Percentiles rank a stretch among this genome's conserved stretches.
Conservation (phyloP, 2,113 vertebrate species). For the Cebidichthys violaceus region DNA sequence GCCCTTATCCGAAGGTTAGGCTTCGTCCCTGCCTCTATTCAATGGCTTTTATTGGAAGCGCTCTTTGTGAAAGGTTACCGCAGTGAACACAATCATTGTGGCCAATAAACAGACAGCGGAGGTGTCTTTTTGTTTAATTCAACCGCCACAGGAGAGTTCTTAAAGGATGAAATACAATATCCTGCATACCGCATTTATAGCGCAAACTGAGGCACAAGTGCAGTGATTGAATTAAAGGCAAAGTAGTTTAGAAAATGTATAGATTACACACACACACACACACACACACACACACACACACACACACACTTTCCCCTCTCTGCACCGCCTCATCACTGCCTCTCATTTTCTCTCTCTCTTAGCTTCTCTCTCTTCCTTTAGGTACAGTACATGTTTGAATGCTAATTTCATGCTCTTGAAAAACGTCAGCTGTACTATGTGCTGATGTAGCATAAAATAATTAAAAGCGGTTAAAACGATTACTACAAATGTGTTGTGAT, state of each 20-base stretch:
- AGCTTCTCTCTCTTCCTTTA: conserved; percentile 28
- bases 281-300: conserved; percentile 12
- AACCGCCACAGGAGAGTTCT: neutral
- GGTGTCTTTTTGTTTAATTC: neutral
- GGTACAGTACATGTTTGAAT: conserved; percentile 68
- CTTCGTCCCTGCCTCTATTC: conserved; percentile 15
- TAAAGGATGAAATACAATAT: neutral
- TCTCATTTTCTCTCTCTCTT: conserved; percentile 11
- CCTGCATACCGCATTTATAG: conserved; percentile 8
- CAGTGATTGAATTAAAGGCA: conserved; percentile 35
- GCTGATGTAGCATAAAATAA: conserved; percentile 76
- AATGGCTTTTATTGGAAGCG: conserved; percentile 16
- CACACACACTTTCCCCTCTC: neutral
- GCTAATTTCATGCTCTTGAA: conserved; percentile 71
- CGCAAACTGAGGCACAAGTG: conserved; percentile 15
- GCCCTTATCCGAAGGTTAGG: conserved; percentile 44
- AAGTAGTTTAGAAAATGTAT: conserved; percentile 21
- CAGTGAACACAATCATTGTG: neutral
- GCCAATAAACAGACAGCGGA: neutral
- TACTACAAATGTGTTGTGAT: conserved; percentile 76
- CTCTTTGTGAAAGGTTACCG: conserved; percentile 42
- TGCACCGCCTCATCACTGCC: conserved; percentile 2
- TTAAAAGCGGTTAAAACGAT: conserved; percentile 74
- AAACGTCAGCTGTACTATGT: conserved; percentile 55
- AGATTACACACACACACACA: neutral